Conservation (phyloP, 2,113 vertebrate species). For the Okapia johnstoni region DNA sequence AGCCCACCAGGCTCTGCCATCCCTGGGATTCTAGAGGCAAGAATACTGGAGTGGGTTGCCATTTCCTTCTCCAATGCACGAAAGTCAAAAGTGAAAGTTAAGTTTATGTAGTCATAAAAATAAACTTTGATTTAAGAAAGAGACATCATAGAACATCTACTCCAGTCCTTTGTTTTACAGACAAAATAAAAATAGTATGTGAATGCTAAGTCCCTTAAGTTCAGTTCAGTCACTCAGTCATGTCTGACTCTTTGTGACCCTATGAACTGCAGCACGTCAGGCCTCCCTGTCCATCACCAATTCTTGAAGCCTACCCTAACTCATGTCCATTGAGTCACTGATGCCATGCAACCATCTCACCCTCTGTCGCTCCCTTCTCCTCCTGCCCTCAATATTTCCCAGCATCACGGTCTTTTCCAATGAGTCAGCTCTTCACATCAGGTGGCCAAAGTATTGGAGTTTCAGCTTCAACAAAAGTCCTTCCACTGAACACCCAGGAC, state of each 20-base stretch:
- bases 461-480: background rate
- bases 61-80: no score
- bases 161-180: background rate
- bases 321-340: background rate
- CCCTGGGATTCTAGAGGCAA: no score
- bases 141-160: background rate
- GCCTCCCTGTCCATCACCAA: background rate
- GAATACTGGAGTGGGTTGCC: no score
- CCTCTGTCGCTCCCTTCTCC: accelerated
- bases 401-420: accelerated
- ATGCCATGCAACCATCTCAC: background rate
- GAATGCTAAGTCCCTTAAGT: background rate
- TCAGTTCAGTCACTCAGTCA: background rate
- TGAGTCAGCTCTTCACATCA: background rate
- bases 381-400: background rate
- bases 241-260: background rate
- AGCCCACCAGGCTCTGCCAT: no score
- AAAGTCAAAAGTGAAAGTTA: no score
- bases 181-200: background rate
- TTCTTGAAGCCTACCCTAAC: background rate
- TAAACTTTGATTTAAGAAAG: background rate
- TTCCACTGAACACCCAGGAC: background rate
- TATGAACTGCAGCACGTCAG: background rate
- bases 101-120: background rate
- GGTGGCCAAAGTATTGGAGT: background rate